Evolutionary conservation across 2,888 invertebrate genomes (phyloP).

Genomic region (Willowsia nigromaculata): DNA sequence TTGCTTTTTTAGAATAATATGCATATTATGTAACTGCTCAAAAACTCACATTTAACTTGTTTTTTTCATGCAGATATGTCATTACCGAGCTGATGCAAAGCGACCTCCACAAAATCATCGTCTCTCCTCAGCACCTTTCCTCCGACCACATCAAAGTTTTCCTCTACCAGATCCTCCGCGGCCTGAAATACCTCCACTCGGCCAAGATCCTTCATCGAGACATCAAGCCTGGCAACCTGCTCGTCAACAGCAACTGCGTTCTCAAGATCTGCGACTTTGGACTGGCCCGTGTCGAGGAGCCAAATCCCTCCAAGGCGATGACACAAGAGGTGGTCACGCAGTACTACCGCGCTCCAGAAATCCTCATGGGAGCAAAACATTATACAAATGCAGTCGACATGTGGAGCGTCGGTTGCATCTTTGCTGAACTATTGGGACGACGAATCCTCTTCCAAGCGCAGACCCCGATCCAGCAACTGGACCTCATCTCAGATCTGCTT

Average conservation of each 20-base stretch:
- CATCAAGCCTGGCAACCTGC: slow-evolving; percentile 98
- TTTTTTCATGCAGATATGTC: slow-evolving; percentile 92
- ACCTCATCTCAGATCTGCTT: slow-evolving; percentile 97
- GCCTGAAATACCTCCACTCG: slow-evolving; percentile 98
- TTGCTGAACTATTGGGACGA: slow-evolving; percentile 95
- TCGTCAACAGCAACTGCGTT: slow-evolving; percentile 99
- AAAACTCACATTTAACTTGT: slow-evolving; percentile 48
- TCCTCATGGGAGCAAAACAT: slow-evolving; percentile 92
- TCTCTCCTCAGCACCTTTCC: slow-evolving; percentile 98
- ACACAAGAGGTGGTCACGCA: slow-evolving; percentile 98
- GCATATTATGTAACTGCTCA: no score
- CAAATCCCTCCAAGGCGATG: slow-evolving; percentile 95
- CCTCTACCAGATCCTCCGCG: slow-evolving; percentile 99
- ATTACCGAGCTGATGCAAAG: slow-evolving; percentile 99
- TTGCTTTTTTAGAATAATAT: no score
- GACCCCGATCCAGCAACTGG: slow-evolving; percentile 98
- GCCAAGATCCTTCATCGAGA: slow-evolving; percentile 98
- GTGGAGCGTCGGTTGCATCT: slow-evolving; percentile 98
- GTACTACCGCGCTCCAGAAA: slow-evolving; percentile 98
- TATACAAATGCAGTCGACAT: slow-evolving; percentile 96
- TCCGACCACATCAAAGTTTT: slow-evolving; percentile 99
- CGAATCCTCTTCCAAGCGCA: slow-evolving; percentile 99
- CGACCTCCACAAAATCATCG: slow-evolving; percentile 99
- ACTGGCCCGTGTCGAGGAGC: slow-evolving; percentile 97
- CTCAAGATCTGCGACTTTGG: slow-evolving; percentile 99